phyloP scores from a whole-genome alignment of 2,797 vertebrate species.

The Enteromius afrohamiltoni region DNA sequence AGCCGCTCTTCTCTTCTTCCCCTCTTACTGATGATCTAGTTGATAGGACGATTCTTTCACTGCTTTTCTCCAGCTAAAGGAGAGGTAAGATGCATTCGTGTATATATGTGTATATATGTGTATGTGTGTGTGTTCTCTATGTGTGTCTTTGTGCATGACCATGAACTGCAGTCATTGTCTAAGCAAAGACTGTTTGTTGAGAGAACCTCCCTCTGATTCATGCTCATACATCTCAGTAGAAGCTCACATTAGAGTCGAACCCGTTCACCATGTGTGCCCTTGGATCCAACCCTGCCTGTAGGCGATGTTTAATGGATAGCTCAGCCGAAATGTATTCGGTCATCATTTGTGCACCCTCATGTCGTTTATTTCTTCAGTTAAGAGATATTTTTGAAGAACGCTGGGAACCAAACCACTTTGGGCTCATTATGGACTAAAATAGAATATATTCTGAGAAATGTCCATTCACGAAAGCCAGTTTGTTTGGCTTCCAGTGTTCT shows the following conservation, averaged over 20 bases:
- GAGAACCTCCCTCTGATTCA: slow-evolving; percentile 2
- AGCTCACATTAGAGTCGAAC: background rate
- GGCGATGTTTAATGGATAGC: background rate
- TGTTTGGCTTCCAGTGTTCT: background rate
- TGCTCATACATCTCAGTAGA: background rate
- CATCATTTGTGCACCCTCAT: background rate
- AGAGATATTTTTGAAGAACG: background rate
- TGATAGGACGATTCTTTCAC: slow-evolving; percentile 79
- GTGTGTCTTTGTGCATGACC: slow-evolving; percentile 60
- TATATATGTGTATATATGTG: slow-evolving; percentile 45
- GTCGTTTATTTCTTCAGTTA: background rate
- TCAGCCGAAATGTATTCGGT: background rate
- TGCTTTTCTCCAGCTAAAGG: slow-evolving; percentile 76
- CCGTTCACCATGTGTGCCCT: background rate
- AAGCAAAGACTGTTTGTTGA: slow-evolving; percentile 47
- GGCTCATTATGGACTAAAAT: background rate
- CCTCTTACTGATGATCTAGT: slow-evolving; percentile 70
- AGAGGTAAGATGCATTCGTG: slow-evolving; percentile 75
- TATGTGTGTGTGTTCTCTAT: slow-evolving; percentile 29
- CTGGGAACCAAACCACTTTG: background rate
- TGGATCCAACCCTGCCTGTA: background rate
- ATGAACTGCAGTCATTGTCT: slow-evolving; percentile 56
- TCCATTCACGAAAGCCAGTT: background rate
- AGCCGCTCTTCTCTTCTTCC: slow-evolving; percentile 60
- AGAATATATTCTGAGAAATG: background rate